Conservation (phyloP, 1,140 invertebrate genomes). For the Aplysia californica region DNA sequence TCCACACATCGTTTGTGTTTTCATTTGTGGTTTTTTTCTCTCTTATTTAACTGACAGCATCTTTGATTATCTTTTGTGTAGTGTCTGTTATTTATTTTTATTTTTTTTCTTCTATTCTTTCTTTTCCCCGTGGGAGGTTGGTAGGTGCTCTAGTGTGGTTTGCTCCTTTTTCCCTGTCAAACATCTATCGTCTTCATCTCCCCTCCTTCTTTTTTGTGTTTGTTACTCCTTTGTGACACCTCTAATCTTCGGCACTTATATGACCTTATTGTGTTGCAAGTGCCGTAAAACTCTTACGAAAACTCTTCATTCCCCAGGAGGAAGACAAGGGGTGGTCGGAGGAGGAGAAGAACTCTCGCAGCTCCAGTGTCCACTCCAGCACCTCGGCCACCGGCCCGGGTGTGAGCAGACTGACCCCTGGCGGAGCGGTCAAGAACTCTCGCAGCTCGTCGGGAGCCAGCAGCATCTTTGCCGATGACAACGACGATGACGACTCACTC, state of each 20-base stretch:
- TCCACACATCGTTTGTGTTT: no score
- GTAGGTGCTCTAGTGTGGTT: not conserved
- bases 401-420: slow-evolving; percentile 12
- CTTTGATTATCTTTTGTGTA: no score
- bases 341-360: slow-evolving; percentile 37
- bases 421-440: slow-evolving; percentile 14
- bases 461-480: slow-evolving; percentile 57
- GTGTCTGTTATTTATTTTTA: no score
- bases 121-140: not conserved
- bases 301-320: slow-evolving; percentile 24
- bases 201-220: no score
- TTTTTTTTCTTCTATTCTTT: no score
- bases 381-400: slow-evolving; percentile 13
- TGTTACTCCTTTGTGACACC: not conserved
- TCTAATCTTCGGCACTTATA: not conserved
- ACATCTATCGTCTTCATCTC: no score
- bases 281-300: not conserved
- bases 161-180: not conserved
- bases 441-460: slow-evolving; percentile 42
- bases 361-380: slow-evolving; percentile 40
- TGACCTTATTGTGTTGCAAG: not conserved
- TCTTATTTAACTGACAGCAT: no score
- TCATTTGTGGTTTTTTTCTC: no score
- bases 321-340: slow-evolving; percentile 32
- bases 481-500: slow-evolving; percentile 25